Evolutionary conservation across 2,113 vertebrate genomes (phyloP), one percentile per base, ranked within the genome.

Genomic region (Cephalopterus ornatus): DNA sequence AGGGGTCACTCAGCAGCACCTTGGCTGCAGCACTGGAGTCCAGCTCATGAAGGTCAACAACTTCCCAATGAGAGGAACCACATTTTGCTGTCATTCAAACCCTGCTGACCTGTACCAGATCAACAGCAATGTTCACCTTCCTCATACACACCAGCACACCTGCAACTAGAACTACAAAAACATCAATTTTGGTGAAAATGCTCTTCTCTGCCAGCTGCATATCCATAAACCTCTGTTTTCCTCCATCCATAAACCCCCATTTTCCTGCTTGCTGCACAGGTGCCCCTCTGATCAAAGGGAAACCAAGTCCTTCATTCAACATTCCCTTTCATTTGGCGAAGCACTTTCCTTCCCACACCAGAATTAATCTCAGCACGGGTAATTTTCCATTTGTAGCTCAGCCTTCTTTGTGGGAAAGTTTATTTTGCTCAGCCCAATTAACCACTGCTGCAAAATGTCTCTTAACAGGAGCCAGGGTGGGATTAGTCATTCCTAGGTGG

Each of bases 341-440:
- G 88, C 2, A 0, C 82, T 39, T 77, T 80, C 55, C 82, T 85
- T 80, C 59, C 70, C 65, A 55, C 75, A 63, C 14, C 76, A 93
- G 35, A 73, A 86, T 72, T 47, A 56, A 83, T 21, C 80, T 46
- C 68, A 12, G 50, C 0, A 0, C 68, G 47, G 83, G 47, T 92
- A 91, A 74, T 91, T 96, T 96, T 87, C 83, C 92, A 75, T 63
- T 49, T 81, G 75, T 37, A 96, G 67, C 65, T 94, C 68, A 74
- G 0, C 35, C 20, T 78, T 59, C 92, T 59, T 86, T 84, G 85
- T 84, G 93, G 91, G 68, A 92, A 88, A 78, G 47, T 89, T 94
- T 92, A 46, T 78, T 95, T 93, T 81, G n/a, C 74, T 92, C 49
- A 32, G 72, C 32, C 80, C 62, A 61, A 87, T 68, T 91, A 95